These are phyloP conservation scores for Tribolium freemani DNA, from an alignment of 2,888 invertebrate species.

Conservation along the genomic window DNA sequence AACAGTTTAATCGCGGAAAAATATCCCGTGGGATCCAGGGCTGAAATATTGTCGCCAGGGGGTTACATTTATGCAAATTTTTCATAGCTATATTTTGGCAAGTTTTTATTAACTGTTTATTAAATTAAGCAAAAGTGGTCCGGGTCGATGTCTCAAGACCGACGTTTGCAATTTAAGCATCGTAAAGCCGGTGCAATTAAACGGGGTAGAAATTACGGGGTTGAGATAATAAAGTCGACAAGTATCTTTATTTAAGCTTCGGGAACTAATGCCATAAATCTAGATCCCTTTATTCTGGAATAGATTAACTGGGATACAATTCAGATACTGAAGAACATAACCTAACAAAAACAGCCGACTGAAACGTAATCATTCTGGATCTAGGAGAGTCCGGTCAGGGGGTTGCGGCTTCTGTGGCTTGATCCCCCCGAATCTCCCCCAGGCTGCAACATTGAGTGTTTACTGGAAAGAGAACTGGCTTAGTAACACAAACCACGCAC, in stretches of 20 bases:
- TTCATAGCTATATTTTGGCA: background rate
- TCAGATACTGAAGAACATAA: conserved; percentile 41
- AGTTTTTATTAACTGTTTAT: conserved; percentile 5
- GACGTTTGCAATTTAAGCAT: conserved; percentile 29
- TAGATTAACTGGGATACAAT: conserved; percentile 39
- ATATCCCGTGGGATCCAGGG: background rate
- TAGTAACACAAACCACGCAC: conserved; percentile 39
- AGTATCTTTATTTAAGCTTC: conserved; percentile 41
- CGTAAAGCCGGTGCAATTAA: conserved; percentile 32
- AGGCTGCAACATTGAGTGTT: conserved; percentile 36
- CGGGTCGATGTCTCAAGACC: conserved; percentile 6
- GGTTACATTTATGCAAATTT: conserved; percentile 7
- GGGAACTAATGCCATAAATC: conserved; percentile 42
- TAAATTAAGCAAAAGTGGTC: background rate
- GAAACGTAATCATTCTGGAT: conserved; percentile 42
- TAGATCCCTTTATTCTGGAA: conserved; percentile 38
- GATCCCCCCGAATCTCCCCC: conserved; percentile 30
- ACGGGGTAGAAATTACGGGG: conserved; percentile 5
- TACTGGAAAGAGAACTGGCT: conserved; percentile 40
- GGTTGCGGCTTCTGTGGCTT: conserved; percentile 37
- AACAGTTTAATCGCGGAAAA: background rate
- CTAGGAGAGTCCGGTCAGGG: conserved; percentile 36
- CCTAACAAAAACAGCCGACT: conserved; percentile 39
- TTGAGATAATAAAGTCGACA: conserved; percentile 41
- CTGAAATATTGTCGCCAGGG: background rate